Percentiles rank a stretch among this genome's conserved stretches.
phyloP scores from a whole-genome alignment of 2,113 vertebrate genomes.

The Gulo gulo region DNA sequence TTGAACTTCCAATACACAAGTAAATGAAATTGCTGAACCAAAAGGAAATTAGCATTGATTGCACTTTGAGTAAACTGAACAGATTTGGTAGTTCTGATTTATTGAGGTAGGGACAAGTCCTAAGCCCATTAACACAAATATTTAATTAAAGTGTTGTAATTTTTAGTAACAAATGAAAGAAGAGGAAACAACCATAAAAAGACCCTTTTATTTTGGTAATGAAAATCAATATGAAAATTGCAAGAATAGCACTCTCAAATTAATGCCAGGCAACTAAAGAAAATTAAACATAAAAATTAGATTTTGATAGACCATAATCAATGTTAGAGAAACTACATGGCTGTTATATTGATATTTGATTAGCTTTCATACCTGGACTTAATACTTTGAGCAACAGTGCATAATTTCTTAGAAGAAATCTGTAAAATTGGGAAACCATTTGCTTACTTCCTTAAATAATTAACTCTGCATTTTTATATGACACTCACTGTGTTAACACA shows the following conservation, averaged over 20 bases:
- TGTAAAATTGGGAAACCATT: background rate
- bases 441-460: background rate
- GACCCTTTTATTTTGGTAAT: constrained; percentile 64
- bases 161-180: constrained; percentile 68
- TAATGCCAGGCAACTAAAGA: constrained; percentile 28
- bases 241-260: constrained; percentile 51
- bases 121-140: constrained; percentile 76
- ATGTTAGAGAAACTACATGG: background rate
- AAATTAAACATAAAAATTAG: background rate
- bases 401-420: background rate
- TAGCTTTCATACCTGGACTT: background rate
- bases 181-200: constrained; percentile 60
- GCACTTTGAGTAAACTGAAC: constrained; percentile 73
- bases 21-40: constrained; percentile 79
- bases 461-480: background rate
- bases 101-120: constrained; percentile 71
- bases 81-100: constrained; percentile 77
- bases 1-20: constrained; percentile 70
- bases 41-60: constrained; percentile 82
- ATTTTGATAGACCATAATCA: background rate
- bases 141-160: constrained; percentile 77
- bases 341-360: background rate
- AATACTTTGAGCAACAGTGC: background rate
- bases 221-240: constrained; percentile 73
- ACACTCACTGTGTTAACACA: background rate